These are phyloP conservation scores for Eueides isabella DNA, from an alignment of 1,140 invertebrate species.

Conservation along the genomic window DNA sequence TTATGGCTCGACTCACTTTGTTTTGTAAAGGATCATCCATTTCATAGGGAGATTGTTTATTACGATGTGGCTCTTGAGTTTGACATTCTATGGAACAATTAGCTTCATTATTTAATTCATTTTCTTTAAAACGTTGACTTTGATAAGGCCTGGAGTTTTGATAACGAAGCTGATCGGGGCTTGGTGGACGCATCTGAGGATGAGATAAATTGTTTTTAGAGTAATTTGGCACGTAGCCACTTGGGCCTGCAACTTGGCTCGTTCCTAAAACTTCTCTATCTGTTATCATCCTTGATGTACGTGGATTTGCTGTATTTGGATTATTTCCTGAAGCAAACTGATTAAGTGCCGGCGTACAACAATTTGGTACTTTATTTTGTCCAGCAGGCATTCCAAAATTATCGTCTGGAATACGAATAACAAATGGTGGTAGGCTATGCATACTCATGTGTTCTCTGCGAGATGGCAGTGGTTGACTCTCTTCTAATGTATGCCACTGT, in stretches of 20 bases:
- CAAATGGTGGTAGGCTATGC: slow-evolving; percentile 16
- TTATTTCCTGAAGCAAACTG: not conserved
- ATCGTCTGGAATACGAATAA: not conserved
- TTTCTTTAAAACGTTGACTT: not conserved
- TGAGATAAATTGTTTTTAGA: not conserved
- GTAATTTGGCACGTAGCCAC: slow-evolving; percentile 18
- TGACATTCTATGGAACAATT: slow-evolving; percentile 25
- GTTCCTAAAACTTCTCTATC: slow-evolving; percentile 22
- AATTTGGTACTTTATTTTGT: not conserved
- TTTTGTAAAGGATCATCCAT: slow-evolving; percentile 2
- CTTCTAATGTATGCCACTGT: slow-evolving; percentile 35
- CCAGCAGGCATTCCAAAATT: not conserved
- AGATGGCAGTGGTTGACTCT: slow-evolving; percentile 13
- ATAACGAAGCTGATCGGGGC: not conserved
- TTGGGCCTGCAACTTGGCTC: slow-evolving; percentile 36
- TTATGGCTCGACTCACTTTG: slow-evolving; percentile 5
- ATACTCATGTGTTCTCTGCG: slow-evolving; percentile 1
- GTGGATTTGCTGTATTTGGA: not conserved
- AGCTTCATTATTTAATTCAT: not conserved
- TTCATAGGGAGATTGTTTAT: not conserved
- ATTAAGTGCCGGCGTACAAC: not conserved
- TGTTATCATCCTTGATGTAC: slow-evolving; percentile 9
- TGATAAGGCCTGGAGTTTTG: not conserved
- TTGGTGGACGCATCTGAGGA: not conserved
- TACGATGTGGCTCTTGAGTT: slow-evolving; percentile 9